phyloP scores from a whole-genome alignment of 2,888 invertebrate species.

The Stramonita haemastoma region DNA sequence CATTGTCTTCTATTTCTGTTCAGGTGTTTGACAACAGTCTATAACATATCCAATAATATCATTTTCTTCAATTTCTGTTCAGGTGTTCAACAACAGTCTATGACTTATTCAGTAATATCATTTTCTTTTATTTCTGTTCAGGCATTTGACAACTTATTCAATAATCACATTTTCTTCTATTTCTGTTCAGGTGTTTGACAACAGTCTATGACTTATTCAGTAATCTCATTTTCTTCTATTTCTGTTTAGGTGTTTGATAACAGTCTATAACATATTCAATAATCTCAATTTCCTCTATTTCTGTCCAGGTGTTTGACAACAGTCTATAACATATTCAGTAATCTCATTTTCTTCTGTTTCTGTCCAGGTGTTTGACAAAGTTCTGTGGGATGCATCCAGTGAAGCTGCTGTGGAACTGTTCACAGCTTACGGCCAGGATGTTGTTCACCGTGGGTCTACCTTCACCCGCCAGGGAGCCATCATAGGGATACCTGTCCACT shows the following conservation, averaged over 20 bases:
- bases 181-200: no score
- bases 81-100: no score
- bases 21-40: no score
- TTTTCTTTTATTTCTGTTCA: slow-evolving; percentile 27
- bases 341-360: neutral
- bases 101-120: no score
- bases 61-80: no score
- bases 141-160: slow-evolving; percentile 47
- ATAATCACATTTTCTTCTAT: no score
- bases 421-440: slow-evolving; percentile 85
- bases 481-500: slow-evolving; percentile 87
- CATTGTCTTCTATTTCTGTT: neutral
- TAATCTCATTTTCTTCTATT: neutral
- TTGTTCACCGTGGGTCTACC: slow-evolving; percentile 84
- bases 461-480: slow-evolving; percentile 81
- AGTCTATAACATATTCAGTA: no score
- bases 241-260: neutral
- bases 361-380: slow-evolving; percentile 46
- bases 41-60: no score
- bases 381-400: slow-evolving; percentile 43
- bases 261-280: no score
- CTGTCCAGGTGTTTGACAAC: no score
- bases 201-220: no score
- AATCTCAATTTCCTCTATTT: no score
- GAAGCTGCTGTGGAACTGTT: slow-evolving; percentile 80